Evolutionary conservation across 2,888 invertebrate species (phyloP).

Genomic region (Noctua fimbriata): DNA sequence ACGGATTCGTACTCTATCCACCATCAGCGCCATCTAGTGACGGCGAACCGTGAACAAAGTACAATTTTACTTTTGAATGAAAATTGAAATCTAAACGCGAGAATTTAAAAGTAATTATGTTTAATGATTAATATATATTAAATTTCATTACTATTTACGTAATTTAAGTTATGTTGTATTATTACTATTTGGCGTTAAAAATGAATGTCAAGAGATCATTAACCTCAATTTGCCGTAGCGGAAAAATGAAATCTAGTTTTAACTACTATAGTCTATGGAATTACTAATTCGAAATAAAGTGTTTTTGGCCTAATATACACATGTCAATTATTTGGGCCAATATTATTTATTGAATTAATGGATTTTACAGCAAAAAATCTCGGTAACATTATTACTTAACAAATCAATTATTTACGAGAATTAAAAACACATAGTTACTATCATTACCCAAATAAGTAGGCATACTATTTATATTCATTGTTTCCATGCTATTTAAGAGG

Average conservation of each 20-base stretch:
- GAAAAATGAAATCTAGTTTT: neutral
- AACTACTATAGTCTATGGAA: neutral
- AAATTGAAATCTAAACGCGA: neutral
- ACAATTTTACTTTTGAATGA: neutral
- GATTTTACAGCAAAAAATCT: neutral
- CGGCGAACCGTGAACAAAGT: constrained; percentile 20
- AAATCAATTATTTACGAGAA: neutral
- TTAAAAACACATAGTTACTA: neutral
- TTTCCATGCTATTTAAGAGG: constrained; percentile 1
- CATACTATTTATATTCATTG: constrained; percentile 9
- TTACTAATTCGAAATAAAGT: too few relatives aligned
- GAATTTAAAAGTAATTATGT: too few relatives aligned
- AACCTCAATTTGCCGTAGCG: constrained; percentile 25
- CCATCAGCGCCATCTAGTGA: constrained; percentile 57
- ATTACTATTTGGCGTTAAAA: constrained; percentile 1
- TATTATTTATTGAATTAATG: neutral
- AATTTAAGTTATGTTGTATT: neutral
- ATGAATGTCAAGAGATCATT: constrained; percentile 23
- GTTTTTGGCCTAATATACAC: neutral
- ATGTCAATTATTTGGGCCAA: neutral
- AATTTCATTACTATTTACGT: neutral
- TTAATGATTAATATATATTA: neutral
- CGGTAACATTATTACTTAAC: neutral
- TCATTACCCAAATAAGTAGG: constrained; percentile 2
- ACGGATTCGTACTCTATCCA: neutral